Base-by-base conservation (phyloP, 2,888 invertebrate genomes). In the Druceiella hillmani region DNA sequence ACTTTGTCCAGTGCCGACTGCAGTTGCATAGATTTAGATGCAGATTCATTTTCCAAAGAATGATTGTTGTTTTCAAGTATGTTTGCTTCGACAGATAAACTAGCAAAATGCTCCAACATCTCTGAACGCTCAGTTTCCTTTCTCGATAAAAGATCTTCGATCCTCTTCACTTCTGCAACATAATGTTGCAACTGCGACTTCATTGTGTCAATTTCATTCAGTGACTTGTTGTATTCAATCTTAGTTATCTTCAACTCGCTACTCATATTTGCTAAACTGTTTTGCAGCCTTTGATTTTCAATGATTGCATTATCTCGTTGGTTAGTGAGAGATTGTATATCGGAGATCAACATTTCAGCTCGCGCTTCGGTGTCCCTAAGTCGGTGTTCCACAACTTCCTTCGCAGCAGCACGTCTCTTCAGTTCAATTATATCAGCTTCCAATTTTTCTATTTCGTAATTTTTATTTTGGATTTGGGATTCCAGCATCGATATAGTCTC, bases 151-250 rank as follows among this genome's bases (percentile, higher is more conserved):
- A 87, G 62, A 52, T 88, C 87, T 59, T 88, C 87, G 43, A 83
- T 83, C 50, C 84, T 73, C 53, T 84, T 80, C 10, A 89, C 81
- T 69, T 88, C 87, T 50, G 79, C 78, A 3, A 88, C 86, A 63
- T 89, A 89, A 52, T 86, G 83, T 53, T 87, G 86, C 42, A 88
- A 61, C 55, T 88, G 86, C 44, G 78, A 75, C 56, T 83, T 87
- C 44, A 88, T 63, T 49, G 81, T 76, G 38, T 80, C 81, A 13
- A 85, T 81, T 66, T 88, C 85, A 53, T 78, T 74, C 48, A 76
- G 76, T 11, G 81, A 76, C 38, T 78, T 75, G 35, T 82, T 82
- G 49, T 85, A 67, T 56, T 85, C 83, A 48, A 75, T 78, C 47
- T 78, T 79, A 10, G 78, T 66, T 15, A 76, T 64, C 49, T 78